Evolutionary conservation across 2,888 invertebrate species (phyloP).

Genomic region (Dryobota labecula): DNA sequence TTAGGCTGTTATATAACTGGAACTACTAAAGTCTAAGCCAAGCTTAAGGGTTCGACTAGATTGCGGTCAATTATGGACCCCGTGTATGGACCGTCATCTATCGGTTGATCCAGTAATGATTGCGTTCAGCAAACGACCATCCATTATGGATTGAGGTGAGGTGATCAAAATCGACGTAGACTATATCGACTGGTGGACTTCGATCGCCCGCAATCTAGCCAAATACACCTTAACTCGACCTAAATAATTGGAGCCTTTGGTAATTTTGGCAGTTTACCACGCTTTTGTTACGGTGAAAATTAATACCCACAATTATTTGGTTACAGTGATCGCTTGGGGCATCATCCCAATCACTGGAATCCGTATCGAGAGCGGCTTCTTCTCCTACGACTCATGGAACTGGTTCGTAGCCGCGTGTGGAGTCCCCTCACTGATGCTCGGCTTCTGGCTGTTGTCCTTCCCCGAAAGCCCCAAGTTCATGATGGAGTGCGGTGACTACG

Average conservation of each 20-base stretch:
- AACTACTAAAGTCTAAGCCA: not conserved
- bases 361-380: conserved; percentile 89
- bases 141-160: not conserved
- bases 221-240: not conserved
- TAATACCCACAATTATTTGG: not conserved
- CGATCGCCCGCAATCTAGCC: not conserved
- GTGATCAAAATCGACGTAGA: not conserved
- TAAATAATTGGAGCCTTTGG: not conserved
- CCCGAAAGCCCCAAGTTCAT: conserved; percentile 96
- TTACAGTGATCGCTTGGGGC: conserved; percentile 93
- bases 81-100: not conserved
- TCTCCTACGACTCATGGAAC: conserved; percentile 95
- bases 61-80: not conserved
- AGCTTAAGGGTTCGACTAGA: not conserved
- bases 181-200: not conserved
- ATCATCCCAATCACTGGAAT: conserved; percentile 93
- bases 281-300: conserved; percentile 1
- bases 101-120: not conserved
- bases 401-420: conserved; percentile 94
- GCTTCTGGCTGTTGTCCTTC: conserved; percentile 93
- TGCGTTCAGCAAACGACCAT: not conserved
- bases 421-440: conserved; percentile 92
- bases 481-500: conserved; percentile 94
- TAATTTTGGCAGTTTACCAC: not conserved
- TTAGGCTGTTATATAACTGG: no score